Conservation (phyloP, 2,113 vertebrate species). For the Protobothrops flavoviridis region DNA sequence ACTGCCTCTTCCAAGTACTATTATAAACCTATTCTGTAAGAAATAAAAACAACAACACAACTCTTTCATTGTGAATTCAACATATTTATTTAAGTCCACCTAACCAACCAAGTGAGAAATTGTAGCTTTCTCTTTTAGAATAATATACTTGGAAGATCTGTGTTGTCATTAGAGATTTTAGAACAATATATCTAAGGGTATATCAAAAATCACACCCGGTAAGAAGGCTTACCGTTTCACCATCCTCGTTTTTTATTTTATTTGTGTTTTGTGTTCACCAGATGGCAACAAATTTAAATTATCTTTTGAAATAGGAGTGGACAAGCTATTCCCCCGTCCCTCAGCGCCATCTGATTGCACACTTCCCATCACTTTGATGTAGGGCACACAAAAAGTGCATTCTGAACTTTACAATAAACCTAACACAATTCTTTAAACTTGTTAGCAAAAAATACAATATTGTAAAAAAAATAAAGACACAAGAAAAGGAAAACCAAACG, state of each 20-base stretch:
- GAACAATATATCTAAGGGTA: background rate
- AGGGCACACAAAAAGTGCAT: background rate
- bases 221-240: background rate
- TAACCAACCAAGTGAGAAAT: background rate
- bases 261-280: background rate
- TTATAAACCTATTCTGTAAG: conserved; percentile 2
- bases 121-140: background rate
- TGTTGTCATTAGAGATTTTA: background rate
- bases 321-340: background rate
- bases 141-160: background rate
- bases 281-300: background rate
- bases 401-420: background rate
- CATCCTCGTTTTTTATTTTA: background rate
- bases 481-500: background rate
- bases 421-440: background rate
- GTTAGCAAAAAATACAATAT: background rate
- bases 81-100: background rate
- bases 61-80: background rate
- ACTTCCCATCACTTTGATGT: background rate
- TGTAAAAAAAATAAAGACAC: background rate
- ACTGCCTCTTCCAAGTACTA: conserved; percentile 27
- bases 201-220: background rate
- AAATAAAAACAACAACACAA: background rate
- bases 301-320: background rate
- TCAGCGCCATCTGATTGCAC: background rate